Evolutionary conservation across 1,140 invertebrate species (phyloP), one percentile per base, ranked within the genome.

Genomic region (Drosophila parabipectinata): DNA sequence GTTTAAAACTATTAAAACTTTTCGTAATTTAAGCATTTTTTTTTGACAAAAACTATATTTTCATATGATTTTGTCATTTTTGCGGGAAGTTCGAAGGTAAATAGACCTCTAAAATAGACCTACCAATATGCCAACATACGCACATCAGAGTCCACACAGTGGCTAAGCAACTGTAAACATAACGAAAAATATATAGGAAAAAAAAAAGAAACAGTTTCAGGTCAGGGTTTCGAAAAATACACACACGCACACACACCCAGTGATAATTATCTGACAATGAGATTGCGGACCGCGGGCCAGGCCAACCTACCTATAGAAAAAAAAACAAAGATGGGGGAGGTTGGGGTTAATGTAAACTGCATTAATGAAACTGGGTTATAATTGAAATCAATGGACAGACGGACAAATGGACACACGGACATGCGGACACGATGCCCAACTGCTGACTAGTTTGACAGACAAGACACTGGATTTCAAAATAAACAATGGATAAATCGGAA

Each of bases 201-300:
- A 69, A 61, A 80, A 80, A 80, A 69, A 87, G 68, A 75, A 41
- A 69, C 48, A 50, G 71, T 87, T 87, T 87, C 83, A 88, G 82
- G 82, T 87, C 82, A 87, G 83, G 82, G 82, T 85, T 87, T 88
- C 57, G 26, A 76, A 79, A 64, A 83, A 60, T 83, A 74, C 74
- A 67, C 77, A 79, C 14, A 81, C 41, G 53, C 30, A 60, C 39
- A 69, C 14, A 57, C 34, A 51, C 45, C 51, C 48, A 44, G 73
- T 81, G 68, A 87, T 87, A 84, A 87, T 81, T 84, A 84, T 87
- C 81, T 85, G 80, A 80, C 80, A 82, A 83, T 83, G 79, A 81
- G 79, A 59, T 59, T 51, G 64, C 58, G 60, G 74, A 73, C 53
- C 58, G 44, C 64, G 56, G 26, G 28, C 54, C 58, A 72, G 80